Evolutionary conservation across 2,113 vertebrate species (phyloP).

Genomic region (Vulpes ferrilata): DNA sequence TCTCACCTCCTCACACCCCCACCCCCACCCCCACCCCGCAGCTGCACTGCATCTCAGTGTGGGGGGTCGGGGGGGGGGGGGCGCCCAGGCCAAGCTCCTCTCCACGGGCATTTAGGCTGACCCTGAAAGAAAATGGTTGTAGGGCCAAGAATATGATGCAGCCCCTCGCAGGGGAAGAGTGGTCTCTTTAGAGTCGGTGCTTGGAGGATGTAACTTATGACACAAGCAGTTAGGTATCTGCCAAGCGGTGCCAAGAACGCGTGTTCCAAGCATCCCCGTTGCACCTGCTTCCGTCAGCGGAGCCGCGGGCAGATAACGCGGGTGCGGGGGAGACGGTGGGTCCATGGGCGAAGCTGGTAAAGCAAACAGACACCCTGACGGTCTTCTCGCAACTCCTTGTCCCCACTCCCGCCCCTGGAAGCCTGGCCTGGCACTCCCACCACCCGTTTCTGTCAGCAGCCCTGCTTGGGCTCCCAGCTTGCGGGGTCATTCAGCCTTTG

Average conservation of each 20-base stretch:
- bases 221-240: background rate
- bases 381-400: background rate
- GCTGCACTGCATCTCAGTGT: accelerated
- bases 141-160: background rate
- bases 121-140: background rate
- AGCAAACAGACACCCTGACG: background rate
- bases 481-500: background rate
- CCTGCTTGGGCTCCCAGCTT: background rate
- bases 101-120: background rate
- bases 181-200: background rate
- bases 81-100: accelerated
- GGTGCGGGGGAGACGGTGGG: background rate
- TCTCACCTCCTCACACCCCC: accelerated
- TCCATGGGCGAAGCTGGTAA: background rate
- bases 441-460: background rate
- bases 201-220: background rate
- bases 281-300: background rate
- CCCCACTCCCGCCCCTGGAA: background rate
- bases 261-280: background rate
- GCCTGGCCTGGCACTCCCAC: background rate
- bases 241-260: background rate
- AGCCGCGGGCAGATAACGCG: background rate
- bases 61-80: accelerated
- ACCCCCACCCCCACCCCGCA: too few relatives aligned
- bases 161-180: background rate